Evolutionary conservation across 2,797 vertebrate species (phyloP), one percentile per base, ranked within the genome.

Genomic region (Streptopelia turtur): DNA sequence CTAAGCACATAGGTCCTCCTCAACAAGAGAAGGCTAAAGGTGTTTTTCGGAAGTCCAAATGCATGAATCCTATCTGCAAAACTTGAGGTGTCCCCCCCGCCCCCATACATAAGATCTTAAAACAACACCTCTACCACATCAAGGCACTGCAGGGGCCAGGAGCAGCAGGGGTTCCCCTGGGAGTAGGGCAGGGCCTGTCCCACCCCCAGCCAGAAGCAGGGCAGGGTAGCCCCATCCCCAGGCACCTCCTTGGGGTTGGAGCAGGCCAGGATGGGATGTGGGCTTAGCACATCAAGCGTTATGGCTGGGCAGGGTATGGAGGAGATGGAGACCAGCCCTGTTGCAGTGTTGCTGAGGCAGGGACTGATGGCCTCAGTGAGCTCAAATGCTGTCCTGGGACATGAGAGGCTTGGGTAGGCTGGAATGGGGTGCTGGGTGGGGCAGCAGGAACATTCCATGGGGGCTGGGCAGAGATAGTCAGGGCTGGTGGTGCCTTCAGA

Each of bases 151-250:
- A 61, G 43, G n/a, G 5, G 10, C 41, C 1, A 0, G 31, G 23
- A 77, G 41, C 31, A 75, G 23, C 0, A 1, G 10, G 16, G 27
- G 2, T 1, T 57, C 6, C 11, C 39, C 6, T 45, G 43, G 18
- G 9, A 45, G 24, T 3, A 8, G 23, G 28, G 22, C 11, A 57
- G 24, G 3, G 16, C 6, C 49, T n/a, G 41, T 37, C 43, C 60
- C 49, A 50, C 5, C 16, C 39, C 24, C 27, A 69, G 18, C n/a
- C 23, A 74, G 47, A 1, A 71, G 20, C 43, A 53, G 31, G 23
- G 15, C 27, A 31, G 43, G 23, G 15, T n/a, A 66, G 24, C 49
- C 24, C 25, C 28, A 71, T 17, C 30, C 50, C 20, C 20, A 43
- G 24, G 4, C 16, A 56, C 9, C 22, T 71, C 64, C 23, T 30